phyloP scores from a whole-genome alignment of 2,888 invertebrate genomes.

The Patella pellucida region DNA sequence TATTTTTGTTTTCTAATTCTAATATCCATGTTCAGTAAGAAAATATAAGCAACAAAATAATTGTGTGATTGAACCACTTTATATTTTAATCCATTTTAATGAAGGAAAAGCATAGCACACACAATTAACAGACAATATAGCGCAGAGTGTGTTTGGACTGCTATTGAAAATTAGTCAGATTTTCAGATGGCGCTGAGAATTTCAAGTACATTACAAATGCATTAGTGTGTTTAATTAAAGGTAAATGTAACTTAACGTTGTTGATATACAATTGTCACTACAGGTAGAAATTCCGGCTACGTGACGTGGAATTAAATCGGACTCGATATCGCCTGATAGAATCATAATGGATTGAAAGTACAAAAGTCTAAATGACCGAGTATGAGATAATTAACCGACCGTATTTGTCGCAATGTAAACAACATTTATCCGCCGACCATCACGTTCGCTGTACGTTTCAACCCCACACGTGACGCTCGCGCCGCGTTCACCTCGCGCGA shows the following conservation, averaged over 20 bases:
- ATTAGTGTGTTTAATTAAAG: constrained; percentile 10
- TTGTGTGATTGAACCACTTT: too few relatives aligned
- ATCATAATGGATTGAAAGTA: constrained; percentile 9
- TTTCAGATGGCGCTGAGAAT: not conserved
- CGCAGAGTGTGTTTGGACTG: too few relatives aligned
- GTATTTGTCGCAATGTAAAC: not conserved
- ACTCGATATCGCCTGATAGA: not conserved
- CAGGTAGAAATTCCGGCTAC: constrained; percentile 2
- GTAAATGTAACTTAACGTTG: constrained; percentile 9
- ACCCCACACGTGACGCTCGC: not conserved
- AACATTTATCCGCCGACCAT: not conserved
- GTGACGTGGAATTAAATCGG: not conserved
- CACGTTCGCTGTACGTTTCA: constrained; percentile 7
- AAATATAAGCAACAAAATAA: too few relatives aligned
- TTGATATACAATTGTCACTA: constrained; percentile 10
- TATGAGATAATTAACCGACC: constrained; percentile 2
- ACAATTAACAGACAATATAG: too few relatives aligned
- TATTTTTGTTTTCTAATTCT: too few relatives aligned
- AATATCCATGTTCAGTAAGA: too few relatives aligned
- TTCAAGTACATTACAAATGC: constrained; percentile 12
- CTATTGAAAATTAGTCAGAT: too few relatives aligned
- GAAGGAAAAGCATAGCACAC: too few relatives aligned
- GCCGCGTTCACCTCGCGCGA: not conserved
- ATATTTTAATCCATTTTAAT: too few relatives aligned
- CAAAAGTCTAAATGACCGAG: not conserved